Base-by-base conservation (phyloP, 2,113 vertebrate genomes). In the Micronycteris hirsuta region DNA sequence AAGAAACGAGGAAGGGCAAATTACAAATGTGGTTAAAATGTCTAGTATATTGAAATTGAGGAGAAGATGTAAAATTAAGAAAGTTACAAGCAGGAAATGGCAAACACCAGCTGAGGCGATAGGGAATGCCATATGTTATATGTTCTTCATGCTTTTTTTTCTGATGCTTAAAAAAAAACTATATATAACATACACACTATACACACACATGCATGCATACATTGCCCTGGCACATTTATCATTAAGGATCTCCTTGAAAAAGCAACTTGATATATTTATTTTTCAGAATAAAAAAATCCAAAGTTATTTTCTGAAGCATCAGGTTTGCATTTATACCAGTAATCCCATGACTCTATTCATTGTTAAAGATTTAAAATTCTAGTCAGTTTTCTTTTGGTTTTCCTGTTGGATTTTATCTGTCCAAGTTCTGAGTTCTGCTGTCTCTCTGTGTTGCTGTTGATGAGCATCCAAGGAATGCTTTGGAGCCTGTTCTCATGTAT, bases 51-150 rank as follows among this genome's bases (percentile, higher is more conserved):
- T 91, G 97, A 96, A 95, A 97, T 77, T 93, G 96, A 97, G 95
- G 77, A 97, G 97, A 97, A 94, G 93, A 96, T 97, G 92, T 93
- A 97, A 93, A 96, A 97, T 98, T 97, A 97, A 97, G 93, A 97
- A 97, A 98, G 94, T 97, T 97, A 97, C 98, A 92, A 98, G 96
- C 96, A 97, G 96, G 96, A 98, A 98, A 98, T 98, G 97, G 97
- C 97, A 98, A 98, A 97, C 97, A 98, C 97, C 97, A 98, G 97
- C 97, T 98, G 97, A 98, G 97, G 96, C 97, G 97, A 98, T 89
- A 97, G 97, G 93, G 97, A 97, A 96, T 97, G 97, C 97, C 97
- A 98, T 98, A 98, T 98, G 97, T 98, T 98, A 97, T 97, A 97
- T 97, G 97, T 96, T 98, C 97, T 96, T 97, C 97, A 94, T 94